Conservation (phyloP, 2,888 invertebrate genomes). For the Disparrhopalites patrizii region DNA sequence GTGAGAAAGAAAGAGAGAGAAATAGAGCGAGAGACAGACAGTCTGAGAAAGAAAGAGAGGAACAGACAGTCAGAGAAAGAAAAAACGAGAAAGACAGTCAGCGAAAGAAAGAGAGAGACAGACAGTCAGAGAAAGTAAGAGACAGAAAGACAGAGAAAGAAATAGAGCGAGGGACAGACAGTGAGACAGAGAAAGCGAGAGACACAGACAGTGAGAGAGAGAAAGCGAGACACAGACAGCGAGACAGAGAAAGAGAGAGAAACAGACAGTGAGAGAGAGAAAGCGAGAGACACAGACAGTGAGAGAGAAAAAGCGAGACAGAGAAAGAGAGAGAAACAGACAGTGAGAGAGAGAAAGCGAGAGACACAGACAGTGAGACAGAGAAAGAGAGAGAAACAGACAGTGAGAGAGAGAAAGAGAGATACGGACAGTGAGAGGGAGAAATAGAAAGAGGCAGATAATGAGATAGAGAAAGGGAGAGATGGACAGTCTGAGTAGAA, state of each 20-base stretch:
- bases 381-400: neutral
- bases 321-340: too few relatives aligned
- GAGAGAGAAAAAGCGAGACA: too few relatives aligned
- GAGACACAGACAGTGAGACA: too few relatives aligned
- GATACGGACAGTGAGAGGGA: neutral
- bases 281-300: too few relatives aligned
- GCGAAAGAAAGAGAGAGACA: too few relatives aligned
- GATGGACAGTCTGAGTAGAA: too few relatives aligned
- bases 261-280: too few relatives aligned
- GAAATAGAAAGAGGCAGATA: neutral
- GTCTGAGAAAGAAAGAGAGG: neutral
- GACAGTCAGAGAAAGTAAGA: too few relatives aligned
- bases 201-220: neutral
- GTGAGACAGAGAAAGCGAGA: neutral
- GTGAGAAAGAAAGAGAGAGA: neutral
- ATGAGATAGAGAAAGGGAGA: neutral
- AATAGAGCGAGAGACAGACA: neutral
- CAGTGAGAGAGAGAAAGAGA: neutral
- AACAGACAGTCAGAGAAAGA: too few relatives aligned
- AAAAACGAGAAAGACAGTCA: too few relatives aligned
- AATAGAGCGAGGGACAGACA: neutral
- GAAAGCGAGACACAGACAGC: neutral
- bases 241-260: neutral
- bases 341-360: neutral
- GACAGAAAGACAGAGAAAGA: too few relatives aligned